Evolutionary conservation across 2,113 vertebrate species (phyloP).

Genomic region (Sander lucioperca): DNA sequence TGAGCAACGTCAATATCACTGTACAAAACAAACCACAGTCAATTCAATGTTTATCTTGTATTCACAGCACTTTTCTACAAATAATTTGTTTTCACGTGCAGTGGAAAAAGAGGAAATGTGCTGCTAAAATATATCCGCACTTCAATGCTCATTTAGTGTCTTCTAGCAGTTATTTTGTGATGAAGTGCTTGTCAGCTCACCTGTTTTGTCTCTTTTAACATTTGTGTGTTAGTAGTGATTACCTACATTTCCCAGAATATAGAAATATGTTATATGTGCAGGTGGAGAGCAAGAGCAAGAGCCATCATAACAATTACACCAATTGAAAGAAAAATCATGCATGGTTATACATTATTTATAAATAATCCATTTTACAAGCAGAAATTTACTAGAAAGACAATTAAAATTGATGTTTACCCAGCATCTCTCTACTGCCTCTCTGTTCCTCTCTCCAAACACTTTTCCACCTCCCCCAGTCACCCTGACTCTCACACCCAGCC

Average conservation of each 20-base stretch:
- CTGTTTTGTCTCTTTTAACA: not conserved
- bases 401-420: not conserved
- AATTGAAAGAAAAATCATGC: not conserved
- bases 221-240: not conserved
- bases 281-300: not conserved
- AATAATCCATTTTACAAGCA: not conserved
- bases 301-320: not conserved
- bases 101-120: not conserved
- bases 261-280: not conserved
- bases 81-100: not conserved
- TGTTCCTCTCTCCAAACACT: too few species aligned
- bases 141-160: not conserved
- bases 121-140: not conserved
- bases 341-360: not conserved
- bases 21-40: conserved; percentile 40
- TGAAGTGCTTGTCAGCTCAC: not conserved
- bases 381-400: not conserved
- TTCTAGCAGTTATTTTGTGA: not conserved
- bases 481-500: too few species aligned
- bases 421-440: too few species aligned
- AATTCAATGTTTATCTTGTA: not conserved
- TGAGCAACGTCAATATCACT: conserved; percentile 98
- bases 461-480: too few species aligned
- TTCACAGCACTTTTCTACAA: not conserved
- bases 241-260: not conserved